Evolutionary conservation across 2,113 vertebrate species (phyloP).

Genomic region (Illadopsis cleaveri): DNA sequence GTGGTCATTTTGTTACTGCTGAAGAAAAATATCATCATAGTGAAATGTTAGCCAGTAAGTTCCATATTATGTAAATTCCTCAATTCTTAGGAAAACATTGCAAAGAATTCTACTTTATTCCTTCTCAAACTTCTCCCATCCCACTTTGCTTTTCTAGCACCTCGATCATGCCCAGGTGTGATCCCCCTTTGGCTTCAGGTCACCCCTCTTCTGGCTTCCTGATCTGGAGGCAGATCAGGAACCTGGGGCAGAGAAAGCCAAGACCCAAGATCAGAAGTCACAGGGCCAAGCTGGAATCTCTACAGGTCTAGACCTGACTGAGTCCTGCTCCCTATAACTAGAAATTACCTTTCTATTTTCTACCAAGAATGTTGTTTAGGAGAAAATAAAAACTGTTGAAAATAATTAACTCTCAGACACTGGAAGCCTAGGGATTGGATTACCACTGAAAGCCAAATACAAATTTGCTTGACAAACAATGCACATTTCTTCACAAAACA

Average conservation of each 20-base stretch:
- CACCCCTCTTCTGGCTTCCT: neutral
- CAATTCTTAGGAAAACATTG: neutral
- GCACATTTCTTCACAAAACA: neutral
- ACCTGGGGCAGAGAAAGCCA: neutral
- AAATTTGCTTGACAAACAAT: neutral
- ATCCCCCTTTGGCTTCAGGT: neutral
- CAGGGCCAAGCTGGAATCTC: neutral
- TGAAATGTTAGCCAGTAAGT: neutral
- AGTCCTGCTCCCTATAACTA: neutral
- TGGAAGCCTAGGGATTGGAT: neutral
- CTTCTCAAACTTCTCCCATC: neutral
- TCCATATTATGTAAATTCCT: neutral
- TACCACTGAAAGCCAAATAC: neutral
- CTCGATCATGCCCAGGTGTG: fast-evolving
- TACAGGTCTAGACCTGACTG: neutral
- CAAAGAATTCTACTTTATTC: neutral
- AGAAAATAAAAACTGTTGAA: neutral
- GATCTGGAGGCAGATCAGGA: fast-evolving
- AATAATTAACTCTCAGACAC: neutral
- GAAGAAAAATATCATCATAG: neutral
- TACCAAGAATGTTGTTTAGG: neutral
- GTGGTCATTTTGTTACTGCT: neutral
- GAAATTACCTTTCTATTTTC: neutral
- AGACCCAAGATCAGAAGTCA: neutral
- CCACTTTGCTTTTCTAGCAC: neutral